Evolutionary conservation across 2,888 invertebrate species (phyloP).

Genomic region (Osmoderma eremita): DNA sequence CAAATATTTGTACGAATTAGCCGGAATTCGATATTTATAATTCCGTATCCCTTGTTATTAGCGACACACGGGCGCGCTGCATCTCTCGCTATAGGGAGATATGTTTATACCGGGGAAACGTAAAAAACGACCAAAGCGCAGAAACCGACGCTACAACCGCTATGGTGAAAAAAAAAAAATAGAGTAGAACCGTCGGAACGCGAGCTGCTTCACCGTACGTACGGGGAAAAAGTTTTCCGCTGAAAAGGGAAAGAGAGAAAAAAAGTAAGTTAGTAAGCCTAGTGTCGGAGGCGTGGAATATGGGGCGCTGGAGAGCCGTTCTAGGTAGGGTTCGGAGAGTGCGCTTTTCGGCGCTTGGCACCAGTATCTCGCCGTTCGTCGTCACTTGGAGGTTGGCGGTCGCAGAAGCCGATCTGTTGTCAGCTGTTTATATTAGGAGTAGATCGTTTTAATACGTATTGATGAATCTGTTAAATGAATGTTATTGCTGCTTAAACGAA

Average conservation of each 20-base stretch:
- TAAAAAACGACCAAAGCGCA: conserved; percentile 9
- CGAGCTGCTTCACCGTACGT: conserved; percentile 23
- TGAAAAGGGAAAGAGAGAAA: conserved; percentile 53
- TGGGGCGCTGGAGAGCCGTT: conserved; percentile 47
- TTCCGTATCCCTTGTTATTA: conserved; percentile 11
- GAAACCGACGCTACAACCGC: conserved; percentile 29
- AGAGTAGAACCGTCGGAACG: conserved; percentile 18
- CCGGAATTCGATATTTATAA: conserved; percentile 39
- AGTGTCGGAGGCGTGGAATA: conserved; percentile 60
- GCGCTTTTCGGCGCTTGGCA: conserved; percentile 47
- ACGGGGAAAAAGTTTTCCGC: conserved; percentile 54
- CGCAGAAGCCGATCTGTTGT: conserved; percentile 5
- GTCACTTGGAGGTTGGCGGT: conserved; percentile 29
- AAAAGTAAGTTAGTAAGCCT: conserved; percentile 62
- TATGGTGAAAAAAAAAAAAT: conserved; percentile 14
- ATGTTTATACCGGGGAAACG: conserved; percentile 21
- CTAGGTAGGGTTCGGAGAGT: conserved; percentile 55
- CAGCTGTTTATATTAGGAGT: not conserved
- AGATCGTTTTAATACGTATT: too few relatives aligned
- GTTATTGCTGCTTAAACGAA: too few relatives aligned
- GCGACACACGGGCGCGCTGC: not conserved
- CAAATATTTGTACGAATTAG: conserved; percentile 45
- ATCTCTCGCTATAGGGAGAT: not conserved
- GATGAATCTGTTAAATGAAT: too few relatives aligned
- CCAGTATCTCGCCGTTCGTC: conserved; percentile 34